Base-by-base conservation (phyloP, 2,113 vertebrate genomes). In the Lampris megalopsis region DNA sequence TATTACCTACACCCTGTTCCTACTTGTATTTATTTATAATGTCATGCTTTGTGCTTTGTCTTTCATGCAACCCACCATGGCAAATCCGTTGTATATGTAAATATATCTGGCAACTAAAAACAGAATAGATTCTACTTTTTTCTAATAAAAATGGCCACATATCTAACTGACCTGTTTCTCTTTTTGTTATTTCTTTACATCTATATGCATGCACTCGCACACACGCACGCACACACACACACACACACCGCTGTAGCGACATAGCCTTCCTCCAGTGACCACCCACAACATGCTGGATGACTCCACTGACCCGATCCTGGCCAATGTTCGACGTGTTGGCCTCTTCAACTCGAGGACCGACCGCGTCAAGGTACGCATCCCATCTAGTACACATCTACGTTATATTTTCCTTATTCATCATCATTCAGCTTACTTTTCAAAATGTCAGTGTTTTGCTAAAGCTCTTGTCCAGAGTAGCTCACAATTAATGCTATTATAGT, bases 281-380 rank as follows among this genome's bases (percentile, higher is more conserved):
- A 99, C 98, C 3, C 98, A 99, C 94, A 99, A 99, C 92, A 97
- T 99, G 96, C 92, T 96, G 4, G 97, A 99, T 0, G 97, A 99
- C 77, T 73, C 94, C 52, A 92, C 90, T 0, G 98, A 99, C 71
- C 97, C 97, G 1, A 98, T 99, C 79, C 95, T 99, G 76, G 95
- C 87, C 76, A 99, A 97, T 71, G 92, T 99, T 54, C 88, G 98
- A n/a, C 94, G 97, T 13, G 96, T 99, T 0, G 95, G 95, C 11
- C 96, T 99, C 59, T 99, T 99, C 93, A 99, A 99, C 84, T 91
- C 93, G 71, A 95, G 97, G 38, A 93, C 93, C 0, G 98, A 99
- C 90, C 92, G 98, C 7, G 95, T 99, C 3, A 99, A 99, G 96
- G 98, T 99, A 0, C 2, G 0, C 1, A 24, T 24, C 24, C 24